Evolutionary conservation across 2,113 vertebrate species (phyloP), one percentile per base, ranked within the genome.

Genomic region (Oriolus oriolus): DNA sequence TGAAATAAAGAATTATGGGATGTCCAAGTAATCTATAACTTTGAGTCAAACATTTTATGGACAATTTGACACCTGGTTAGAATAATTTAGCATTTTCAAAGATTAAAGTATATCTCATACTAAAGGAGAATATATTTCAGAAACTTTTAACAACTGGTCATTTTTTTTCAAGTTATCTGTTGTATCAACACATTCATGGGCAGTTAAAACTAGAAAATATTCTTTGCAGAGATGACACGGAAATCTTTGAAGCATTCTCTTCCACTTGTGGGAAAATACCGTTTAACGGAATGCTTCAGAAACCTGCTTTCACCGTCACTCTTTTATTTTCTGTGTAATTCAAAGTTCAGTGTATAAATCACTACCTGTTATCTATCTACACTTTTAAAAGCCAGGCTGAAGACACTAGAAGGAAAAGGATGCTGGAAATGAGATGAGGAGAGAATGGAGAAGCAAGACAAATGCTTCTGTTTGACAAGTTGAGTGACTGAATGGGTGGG

Each of bases 1-100:
- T 95, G 82, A 93, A 93, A 90, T 93, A 92, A 93, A 89, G 81
- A 86, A 95, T 95, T 89, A 64, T 90, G 86, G 53, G 76, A 71
- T 89, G 56, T 75, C 61, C 49, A 85, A 87, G 52, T 75, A 88
- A 89, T 93, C 80, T 61, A 75, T 87, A 93, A 87, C 83, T 93
- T 92, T 56, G 47, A 95, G 78, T 84, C 66, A 92, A 93, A 66
- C 14, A 78, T 79, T 94, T 92, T 63, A 65, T 94, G 47, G 90
- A 75, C 52, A 95, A 60, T 95, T 73, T 96, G 77, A 84, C 71
- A 93, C 33, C 81, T 95, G 44, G 60, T 60, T 85, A 66, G 78
- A 96, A 92, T 75, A 91, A 79, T 78, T 76, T 50, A 57, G 35
- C 68, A 28, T 74, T 92, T 89, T 77, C 70, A 89, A 9, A 74